Conservation (phyloP, 1,140 invertebrate genomes). For the Leptestheria dahalacensis region DNA sequence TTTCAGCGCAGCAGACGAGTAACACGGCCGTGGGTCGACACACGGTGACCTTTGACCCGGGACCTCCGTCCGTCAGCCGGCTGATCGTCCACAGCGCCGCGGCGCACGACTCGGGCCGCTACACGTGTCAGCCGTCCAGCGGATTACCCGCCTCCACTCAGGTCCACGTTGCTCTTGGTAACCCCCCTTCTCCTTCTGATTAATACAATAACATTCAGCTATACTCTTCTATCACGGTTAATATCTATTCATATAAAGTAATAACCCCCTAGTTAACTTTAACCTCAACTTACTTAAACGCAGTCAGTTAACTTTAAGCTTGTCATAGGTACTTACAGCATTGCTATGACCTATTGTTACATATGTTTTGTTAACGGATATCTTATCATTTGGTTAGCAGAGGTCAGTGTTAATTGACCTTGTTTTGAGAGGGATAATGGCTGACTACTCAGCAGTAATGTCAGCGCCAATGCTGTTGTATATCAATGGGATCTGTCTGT, state of each 20-base stretch:
- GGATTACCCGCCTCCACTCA: conserved; percentile 12
- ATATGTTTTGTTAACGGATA: too few species aligned
- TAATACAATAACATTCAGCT: background rate
- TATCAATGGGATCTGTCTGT: too few species aligned
- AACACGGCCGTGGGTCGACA: background rate
- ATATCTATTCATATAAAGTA: background rate
- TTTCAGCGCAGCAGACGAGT: background rate
- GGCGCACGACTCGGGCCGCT: conserved; percentile 9
- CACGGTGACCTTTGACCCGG: conserved; percentile 13
- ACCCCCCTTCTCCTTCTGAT: background rate
- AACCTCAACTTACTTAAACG: too few species aligned
- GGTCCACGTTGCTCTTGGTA: conserved; percentile 16
- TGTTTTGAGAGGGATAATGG: too few species aligned
- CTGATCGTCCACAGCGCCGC: conserved; percentile 11
- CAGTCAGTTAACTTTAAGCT: too few species aligned
- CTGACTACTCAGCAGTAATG: too few species aligned
- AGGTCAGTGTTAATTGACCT: too few species aligned
- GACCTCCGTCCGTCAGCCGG: conserved; percentile 16
- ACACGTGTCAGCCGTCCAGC: conserved; percentile 14
- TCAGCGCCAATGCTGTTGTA: too few species aligned
- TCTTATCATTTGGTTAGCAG: too few species aligned
- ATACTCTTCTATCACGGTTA: background rate
- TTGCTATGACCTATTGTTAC: too few species aligned
- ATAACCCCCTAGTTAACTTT: too few species aligned
- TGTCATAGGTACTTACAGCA: too few species aligned